A percentile compares a stretch with the other conserved stretches of the same genome.
phyloP scores from a whole-genome alignment of 2,888 invertebrate species.

The Netelia fuscicornis region DNA sequence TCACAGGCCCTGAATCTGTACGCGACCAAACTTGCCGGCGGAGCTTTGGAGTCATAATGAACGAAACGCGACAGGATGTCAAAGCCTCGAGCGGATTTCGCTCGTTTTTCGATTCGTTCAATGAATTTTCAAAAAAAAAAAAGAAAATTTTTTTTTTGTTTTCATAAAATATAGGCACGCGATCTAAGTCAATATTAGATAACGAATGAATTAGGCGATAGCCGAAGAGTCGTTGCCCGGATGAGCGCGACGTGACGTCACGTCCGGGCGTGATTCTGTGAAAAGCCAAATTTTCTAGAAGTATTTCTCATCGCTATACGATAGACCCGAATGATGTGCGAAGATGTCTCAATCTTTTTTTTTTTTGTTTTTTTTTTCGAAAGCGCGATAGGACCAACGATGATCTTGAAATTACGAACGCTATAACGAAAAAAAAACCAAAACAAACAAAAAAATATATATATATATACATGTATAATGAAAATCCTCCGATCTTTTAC shows the following conservation, averaged over 20 bases:
- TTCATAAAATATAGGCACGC: conserved; percentile 39
- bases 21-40: conserved; percentile 93
- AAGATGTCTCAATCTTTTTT: conserved; percentile 6
- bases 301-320: conserved; percentile 45
- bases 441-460: too few species aligned
- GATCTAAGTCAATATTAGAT: conserved; percentile 71
- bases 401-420: conserved; percentile 40
- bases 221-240: conserved; percentile 33
- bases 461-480: conserved; percentile 10
- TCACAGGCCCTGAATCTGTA: conserved; percentile 92
- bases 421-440: not conserved
- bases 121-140: too few species aligned
- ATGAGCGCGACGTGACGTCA: not conserved
- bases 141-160: conserved; percentile 24
- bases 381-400: conserved; percentile 57
- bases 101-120: not conserved
- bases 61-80: conserved; percentile 22
- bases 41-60: conserved; percentile 87
- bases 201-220: conserved; percentile 61
- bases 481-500: conserved; percentile 41
- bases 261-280: conserved; percentile 37
- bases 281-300: conserved; percentile 63
- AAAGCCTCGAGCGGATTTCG: conserved; percentile 13
- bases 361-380: not conserved
- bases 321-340: conserved; percentile 22